Conservation (phyloP, 1,140 invertebrate species). For the Gonatopus flavifemur region DNA sequence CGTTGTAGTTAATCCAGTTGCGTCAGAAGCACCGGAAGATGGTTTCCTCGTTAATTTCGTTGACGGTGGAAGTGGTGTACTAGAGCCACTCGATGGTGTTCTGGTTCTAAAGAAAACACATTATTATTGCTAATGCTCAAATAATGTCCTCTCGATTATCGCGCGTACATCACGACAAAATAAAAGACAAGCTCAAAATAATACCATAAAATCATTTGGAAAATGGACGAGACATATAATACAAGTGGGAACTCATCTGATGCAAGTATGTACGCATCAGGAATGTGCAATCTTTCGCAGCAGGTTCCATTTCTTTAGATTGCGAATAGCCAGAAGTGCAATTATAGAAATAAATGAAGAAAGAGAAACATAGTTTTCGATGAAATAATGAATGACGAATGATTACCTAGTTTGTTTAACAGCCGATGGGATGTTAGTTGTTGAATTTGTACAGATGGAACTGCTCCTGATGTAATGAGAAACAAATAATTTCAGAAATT, state of each 20-base stretch:
- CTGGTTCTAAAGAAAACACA: conserved; percentile 58
- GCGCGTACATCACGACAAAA: not conserved
- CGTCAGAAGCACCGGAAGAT: conserved; percentile 66
- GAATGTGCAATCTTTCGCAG: no score
- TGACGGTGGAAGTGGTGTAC: conserved; percentile 67
- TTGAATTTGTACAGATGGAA: conserved; percentile 52
- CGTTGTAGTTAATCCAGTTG: conserved; percentile 54
- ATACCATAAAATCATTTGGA: no score
- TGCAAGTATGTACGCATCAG: no score
- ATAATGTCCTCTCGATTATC: not conserved
- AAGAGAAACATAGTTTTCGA: no score
- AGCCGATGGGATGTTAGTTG: conserved; percentile 56
- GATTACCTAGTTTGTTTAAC: conserved; percentile 54
- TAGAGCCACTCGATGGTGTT: conserved; percentile 69
- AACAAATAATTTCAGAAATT: no score
- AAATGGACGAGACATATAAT: no score
- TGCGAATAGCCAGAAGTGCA: no score
- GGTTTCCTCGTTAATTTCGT: conserved; percentile 66
- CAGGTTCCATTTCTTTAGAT: no score
- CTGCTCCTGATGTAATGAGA: conserved; percentile 47
- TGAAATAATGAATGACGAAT: not conserved
- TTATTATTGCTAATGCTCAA: not conserved
- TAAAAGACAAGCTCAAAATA: conserved; percentile 1
- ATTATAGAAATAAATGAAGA: no score
- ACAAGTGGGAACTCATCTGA: no score